Conservation (phyloP, 2,113 vertebrate species). For the Microtus pennsylvanicus region DNA sequence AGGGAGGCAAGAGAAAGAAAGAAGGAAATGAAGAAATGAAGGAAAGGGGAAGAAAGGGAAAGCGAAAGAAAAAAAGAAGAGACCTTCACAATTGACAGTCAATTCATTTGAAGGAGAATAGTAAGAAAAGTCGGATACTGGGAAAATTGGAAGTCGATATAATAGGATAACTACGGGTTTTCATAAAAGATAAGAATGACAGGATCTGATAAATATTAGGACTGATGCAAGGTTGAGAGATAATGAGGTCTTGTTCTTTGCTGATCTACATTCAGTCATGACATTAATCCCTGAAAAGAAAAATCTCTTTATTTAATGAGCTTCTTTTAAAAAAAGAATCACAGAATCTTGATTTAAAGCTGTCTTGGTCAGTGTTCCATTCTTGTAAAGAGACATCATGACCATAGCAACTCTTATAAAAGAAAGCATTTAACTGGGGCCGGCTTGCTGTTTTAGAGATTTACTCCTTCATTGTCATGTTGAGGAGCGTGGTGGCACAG, state of each 20-base stretch:
- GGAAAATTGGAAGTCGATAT: constrained; percentile 23
- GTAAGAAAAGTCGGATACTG: constrained; percentile 28
- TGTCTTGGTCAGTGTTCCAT: neutral
- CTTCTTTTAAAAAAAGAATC: constrained; percentile 18
- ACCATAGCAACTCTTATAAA: neutral
- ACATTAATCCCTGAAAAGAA: constrained; percentile 49
- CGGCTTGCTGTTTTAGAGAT: neutral
- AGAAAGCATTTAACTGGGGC: neutral
- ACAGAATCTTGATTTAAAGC: neutral
- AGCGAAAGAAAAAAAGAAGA: neutral
- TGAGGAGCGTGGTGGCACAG: neutral
- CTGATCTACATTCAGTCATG: constrained; percentile 7
- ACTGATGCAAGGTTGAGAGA: neutral
- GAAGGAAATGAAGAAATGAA: fast-evolving
- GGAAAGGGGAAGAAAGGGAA: too few species aligned
- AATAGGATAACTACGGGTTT: neutral
- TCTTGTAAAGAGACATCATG: neutral
- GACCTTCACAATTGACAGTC: constrained; percentile 5
- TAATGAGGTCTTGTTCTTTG: neutral
- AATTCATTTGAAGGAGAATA: constrained; percentile 21
- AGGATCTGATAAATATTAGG: constrained; percentile 50
- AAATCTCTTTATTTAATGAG: neutral
- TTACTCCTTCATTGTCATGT: neutral
- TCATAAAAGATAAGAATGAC: constrained; percentile 7
- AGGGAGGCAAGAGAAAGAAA: neutral